Conservation (phyloP, 2,797 vertebrate species). For the Cossypha dichroa region DNA sequence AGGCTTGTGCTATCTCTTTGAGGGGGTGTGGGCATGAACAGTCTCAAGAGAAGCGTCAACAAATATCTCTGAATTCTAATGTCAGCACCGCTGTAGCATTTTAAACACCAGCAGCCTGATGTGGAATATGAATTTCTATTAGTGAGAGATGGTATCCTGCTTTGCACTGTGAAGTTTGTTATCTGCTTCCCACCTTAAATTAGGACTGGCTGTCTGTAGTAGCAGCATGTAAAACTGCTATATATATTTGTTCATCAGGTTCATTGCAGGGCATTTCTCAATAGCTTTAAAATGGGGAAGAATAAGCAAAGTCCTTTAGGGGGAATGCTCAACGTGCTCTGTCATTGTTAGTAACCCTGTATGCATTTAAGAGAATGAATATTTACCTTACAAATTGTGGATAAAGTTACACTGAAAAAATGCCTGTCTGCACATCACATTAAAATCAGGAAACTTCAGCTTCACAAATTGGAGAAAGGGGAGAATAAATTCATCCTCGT, state of each 20-base stretch:
- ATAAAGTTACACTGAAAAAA: background rate
- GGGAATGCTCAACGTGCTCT: background rate
- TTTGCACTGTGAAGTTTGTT: constrained; percentile 30
- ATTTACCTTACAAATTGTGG: background rate
- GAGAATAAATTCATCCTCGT: background rate
- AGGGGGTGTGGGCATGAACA: background rate
- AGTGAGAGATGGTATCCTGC: constrained; percentile 17
- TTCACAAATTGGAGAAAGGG: background rate
- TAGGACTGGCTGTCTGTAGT: background rate
- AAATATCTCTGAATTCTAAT: constrained; percentile 69
- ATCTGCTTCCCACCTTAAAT: constrained; percentile 51
- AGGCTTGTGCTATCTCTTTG: constrained; percentile 44
- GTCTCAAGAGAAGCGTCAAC: constrained; percentile 61
- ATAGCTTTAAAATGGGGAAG: background rate
- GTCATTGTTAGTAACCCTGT: background rate
- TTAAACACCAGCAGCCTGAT: background rate
- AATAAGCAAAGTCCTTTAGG: background rate
- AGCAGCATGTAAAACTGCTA: background rate
- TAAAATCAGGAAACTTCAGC: background rate
- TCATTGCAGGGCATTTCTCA: background rate
- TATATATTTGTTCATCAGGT: background rate
- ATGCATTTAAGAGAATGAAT: background rate
- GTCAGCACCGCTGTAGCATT: background rate
- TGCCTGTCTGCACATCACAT: background rate
- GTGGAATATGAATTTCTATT: constrained; percentile 52